Conservation (phyloP, 2,797 vertebrate genomes). For the Epinephelus awoara region DNA sequence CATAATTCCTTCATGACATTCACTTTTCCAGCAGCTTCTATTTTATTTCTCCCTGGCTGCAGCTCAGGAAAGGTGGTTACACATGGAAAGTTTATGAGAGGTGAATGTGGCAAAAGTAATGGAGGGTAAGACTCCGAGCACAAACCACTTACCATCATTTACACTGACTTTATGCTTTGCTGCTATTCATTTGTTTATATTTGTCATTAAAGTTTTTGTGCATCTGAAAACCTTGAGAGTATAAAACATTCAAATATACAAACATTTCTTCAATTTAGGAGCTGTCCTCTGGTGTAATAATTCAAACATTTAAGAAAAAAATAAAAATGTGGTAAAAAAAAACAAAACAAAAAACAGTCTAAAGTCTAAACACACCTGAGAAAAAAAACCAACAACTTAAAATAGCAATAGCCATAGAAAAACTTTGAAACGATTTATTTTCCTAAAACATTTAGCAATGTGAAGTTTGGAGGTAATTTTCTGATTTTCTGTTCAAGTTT, state of each 20-base stretch:
- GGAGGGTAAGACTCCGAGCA: slow-evolving; percentile 1
- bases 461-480: neutral
- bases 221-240: neutral
- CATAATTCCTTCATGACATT: slow-evolving; percentile 52
- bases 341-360: too few relatives aligned
- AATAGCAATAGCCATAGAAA: neutral
- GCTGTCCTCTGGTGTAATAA: neutral
- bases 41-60: slow-evolving; percentile 49
- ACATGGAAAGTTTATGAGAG: slow-evolving; percentile 48
- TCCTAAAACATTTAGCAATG: too few relatives aligned
- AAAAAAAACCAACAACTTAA: too few relatives aligned
- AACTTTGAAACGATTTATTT: rapidly evolving
- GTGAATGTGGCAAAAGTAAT: slow-evolving; percentile 34
- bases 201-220: neutral
- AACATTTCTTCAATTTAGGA: neutral
- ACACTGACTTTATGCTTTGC: neutral
- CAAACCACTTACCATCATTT: neutral
- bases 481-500: neutral
- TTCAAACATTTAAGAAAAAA: neutral
- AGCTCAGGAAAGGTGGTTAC: slow-evolving; percentile 42
- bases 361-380: too few relatives aligned
- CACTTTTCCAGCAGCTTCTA: slow-evolving; percentile 47
- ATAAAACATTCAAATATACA: neutral
- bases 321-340: too few relatives aligned
- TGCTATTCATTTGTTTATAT: neutral